Conservation (phyloP, 2,888 invertebrate species). For the Marronus borbonicus region DNA sequence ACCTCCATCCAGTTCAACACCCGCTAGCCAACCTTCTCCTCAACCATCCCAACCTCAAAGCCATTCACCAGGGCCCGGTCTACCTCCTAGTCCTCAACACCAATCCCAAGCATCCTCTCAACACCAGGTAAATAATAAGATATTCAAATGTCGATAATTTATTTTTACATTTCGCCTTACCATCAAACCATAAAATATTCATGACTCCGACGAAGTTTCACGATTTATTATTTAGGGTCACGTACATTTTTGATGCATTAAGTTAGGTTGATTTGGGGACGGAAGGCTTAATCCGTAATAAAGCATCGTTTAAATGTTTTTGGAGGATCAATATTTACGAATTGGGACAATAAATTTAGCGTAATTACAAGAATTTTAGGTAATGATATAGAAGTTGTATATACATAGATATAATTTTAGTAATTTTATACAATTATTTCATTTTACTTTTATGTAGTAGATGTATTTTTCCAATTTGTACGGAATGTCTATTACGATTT, state of each 20-base stretch:
- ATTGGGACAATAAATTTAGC: no score
- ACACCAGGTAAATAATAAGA: slow-evolving; percentile 60
- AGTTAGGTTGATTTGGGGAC: neutral
- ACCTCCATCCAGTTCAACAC: slow-evolving; percentile 64
- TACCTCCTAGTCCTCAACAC: slow-evolving; percentile 75
- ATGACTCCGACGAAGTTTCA: neutral
- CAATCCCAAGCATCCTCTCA: slow-evolving; percentile 69
- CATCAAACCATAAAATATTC: neutral
- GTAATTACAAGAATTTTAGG: slow-evolving; percentile 5
- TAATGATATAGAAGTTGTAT: neutral
- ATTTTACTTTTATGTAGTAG: no score
- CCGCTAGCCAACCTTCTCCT: slow-evolving; percentile 68
- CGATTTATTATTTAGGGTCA: slow-evolving; percentile 1
- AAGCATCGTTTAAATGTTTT: no score
- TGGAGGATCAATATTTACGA: slow-evolving; percentile 1
- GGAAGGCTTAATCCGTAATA: no score
- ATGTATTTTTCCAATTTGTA: no score
- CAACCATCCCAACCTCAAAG: slow-evolving; percentile 68
- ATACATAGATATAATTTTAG: no score
- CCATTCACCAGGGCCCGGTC: slow-evolving; percentile 72
- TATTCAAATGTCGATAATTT: neutral
- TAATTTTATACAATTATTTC: no score
- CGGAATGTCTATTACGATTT: no score
- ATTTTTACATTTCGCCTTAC: neutral
- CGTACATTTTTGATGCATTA: neutral